These are phyloP conservation scores for Liasis olivaceus DNA, from an alignment of 2,797 vertebrate genomes.

Conservation along the genomic window DNA sequence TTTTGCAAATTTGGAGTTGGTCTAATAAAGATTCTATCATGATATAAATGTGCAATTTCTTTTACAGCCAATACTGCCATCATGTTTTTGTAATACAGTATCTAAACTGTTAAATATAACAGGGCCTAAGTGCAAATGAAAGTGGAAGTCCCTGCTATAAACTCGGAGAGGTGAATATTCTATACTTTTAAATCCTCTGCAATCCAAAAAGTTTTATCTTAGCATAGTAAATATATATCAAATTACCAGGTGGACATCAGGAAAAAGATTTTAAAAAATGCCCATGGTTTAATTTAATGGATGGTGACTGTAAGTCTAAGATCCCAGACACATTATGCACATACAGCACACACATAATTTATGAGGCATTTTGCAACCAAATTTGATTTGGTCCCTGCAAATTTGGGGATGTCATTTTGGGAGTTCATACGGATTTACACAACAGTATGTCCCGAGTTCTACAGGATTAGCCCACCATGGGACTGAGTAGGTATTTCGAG, in stretches of 20 bases:
- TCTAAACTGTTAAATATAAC: neutral
- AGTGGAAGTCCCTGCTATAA: neutral
- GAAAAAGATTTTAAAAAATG: neutral
- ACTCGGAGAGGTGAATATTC: neutral
- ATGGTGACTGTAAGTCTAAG: neutral
- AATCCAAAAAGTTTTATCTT: neutral
- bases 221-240: neutral
- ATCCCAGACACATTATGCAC: neutral
- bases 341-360: too few relatives aligned
- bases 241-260: neutral
- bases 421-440: neutral
- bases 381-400: neutral
- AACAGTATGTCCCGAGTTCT: neutral
- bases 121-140: neutral
- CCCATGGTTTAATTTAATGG: neutral
- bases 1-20: neutral
- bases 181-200: neutral
- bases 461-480: neutral
- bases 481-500: neutral
- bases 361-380: neutral
- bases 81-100: neutral
- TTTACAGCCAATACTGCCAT: neutral
- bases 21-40: neutral
- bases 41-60: neutral
- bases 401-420: neutral